phyloP scores from a whole-genome alignment of 2,113 vertebrate genomes.

The Alexandromys fortis region DNA sequence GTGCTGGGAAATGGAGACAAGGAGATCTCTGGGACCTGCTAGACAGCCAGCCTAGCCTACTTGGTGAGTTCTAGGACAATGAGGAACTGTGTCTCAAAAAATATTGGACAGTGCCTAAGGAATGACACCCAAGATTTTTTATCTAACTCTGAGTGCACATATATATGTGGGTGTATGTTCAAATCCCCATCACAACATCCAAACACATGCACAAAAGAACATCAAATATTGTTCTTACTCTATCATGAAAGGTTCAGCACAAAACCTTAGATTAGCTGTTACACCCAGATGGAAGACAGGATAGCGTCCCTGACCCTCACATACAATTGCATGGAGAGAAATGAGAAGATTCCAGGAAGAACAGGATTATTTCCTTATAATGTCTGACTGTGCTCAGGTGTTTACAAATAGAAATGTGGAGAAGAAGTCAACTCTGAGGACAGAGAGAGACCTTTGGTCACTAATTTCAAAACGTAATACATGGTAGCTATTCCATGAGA shows the following conservation, averaged over 20 bases:
- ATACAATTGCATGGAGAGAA: background rate
- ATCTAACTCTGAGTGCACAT: background rate
- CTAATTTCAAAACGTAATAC: background rate
- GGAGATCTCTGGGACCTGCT: background rate
- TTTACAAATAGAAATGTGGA: background rate
- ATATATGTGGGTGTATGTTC: background rate
- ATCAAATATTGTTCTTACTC: conserved; percentile 7
- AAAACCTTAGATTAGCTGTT: background rate
- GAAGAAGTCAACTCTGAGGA: background rate
- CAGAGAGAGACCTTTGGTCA: background rate
- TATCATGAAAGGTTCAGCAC: background rate
- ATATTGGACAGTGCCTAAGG: no score
- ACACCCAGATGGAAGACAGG: background rate
- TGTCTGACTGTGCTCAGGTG: background rate
- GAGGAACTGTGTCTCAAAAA: background rate
- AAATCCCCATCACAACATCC: background rate
- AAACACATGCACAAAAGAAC: background rate
- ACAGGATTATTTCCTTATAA: background rate
- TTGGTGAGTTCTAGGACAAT: background rate
- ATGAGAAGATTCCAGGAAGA: background rate
- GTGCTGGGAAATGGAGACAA: background rate
- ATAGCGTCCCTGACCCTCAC: background rate
- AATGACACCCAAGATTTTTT: background rate
- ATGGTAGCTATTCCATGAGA: background rate
- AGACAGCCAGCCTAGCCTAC: background rate